Percentiles rank a stretch among this genome's conserved stretches.
Evolutionary conservation across 2,797 vertebrate species (phyloP).

Genomic region (Synaphobranchus kaupii): DNA sequence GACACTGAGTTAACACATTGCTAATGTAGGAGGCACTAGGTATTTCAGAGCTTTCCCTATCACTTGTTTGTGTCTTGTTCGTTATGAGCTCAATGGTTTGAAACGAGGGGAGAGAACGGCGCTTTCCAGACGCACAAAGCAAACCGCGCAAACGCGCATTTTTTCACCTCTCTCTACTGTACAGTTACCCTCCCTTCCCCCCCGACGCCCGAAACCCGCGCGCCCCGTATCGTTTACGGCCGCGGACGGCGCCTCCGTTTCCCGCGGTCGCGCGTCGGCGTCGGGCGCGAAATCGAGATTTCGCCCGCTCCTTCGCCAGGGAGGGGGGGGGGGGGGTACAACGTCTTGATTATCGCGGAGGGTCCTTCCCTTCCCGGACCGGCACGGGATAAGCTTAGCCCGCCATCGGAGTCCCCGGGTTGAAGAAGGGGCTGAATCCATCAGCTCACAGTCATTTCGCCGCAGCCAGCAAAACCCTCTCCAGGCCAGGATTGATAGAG

Average conservation of each 20-base stretch:
- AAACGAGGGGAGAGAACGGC: not conserved
- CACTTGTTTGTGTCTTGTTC: conserved; percentile 20
- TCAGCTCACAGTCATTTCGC: conserved; percentile 68
- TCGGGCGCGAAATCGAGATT: conserved; percentile 17
- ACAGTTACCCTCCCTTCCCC: not conserved
- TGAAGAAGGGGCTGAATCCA: conserved; percentile 62
- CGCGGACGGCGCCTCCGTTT: not conserved
- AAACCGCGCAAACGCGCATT: not conserved
- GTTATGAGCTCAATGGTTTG: conserved; percentile 25
- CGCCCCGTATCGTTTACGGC: not conserved
- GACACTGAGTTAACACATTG: conserved; percentile 27
- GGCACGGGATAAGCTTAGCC: not conserved
- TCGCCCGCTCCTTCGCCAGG: not conserved
- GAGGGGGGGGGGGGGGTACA: not conserved
- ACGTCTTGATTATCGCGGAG: not conserved
- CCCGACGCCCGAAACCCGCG: not conserved
- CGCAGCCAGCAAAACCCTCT: conserved; percentile 60
- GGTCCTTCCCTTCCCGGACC: not conserved
- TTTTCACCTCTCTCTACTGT: not conserved
- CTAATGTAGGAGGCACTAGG: conserved; percentile 17
- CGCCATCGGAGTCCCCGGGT: conserved; percentile 54
- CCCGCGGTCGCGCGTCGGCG: not conserved
- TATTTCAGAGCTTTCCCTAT: conserved; percentile 22
- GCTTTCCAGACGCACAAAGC: not conserved
- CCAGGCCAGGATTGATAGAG: conserved; percentile 65